Evolutionary conservation across 2,888 invertebrate genomes (phyloP), one percentile per base, ranked within the genome.

Genomic region (Eilema caniola): DNA sequence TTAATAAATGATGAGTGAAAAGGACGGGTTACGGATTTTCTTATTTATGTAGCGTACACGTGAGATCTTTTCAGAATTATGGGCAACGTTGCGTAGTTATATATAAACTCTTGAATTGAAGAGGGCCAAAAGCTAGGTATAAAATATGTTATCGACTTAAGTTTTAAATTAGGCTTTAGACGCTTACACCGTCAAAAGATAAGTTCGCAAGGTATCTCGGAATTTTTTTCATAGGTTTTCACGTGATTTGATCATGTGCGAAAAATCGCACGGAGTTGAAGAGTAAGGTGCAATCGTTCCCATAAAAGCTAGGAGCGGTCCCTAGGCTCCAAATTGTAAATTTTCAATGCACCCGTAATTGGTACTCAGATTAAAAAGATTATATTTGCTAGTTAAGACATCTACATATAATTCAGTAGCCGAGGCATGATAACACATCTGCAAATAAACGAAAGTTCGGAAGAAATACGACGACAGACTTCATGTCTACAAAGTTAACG

Each of bases 1-100:
- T 77, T 64, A 78, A 81, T 80, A 80, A 79, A 72, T 69, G 7
- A 72, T 72, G 71, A 72, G 65, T 33, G 47, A 37, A 70, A 37
- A 62, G 41, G 62, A 33, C 33, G 57, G 23, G 25, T 66, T 24
- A n/a, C 20, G 64, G 65, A 61, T 71, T 68, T 67, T 64, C 63
- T 64, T 60, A 24, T 64, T 67, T 60, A 70, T 57, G 37, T 24
- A 16, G 5, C 24, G 41, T 60, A 28, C n/a, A 25, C 37, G 66
- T 66, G 28, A 1, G 25, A 3, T 11, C 24, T 47, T 25, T 64
- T 65, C n/a, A 31, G 56, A 62, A 41, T 60, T 61, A 47, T 47
- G 23, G 5, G 5, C 5, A 60, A 60, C 60, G 41, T 53, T 53
- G 53, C n/a, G 10, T n/a, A 53, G 53, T 53, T 53, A 8, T n/a